These are phyloP conservation scores for Arctocebus calabarensis DNA, from an alignment of 2,797 vertebrate species.

Conservation along the genomic window DNA sequence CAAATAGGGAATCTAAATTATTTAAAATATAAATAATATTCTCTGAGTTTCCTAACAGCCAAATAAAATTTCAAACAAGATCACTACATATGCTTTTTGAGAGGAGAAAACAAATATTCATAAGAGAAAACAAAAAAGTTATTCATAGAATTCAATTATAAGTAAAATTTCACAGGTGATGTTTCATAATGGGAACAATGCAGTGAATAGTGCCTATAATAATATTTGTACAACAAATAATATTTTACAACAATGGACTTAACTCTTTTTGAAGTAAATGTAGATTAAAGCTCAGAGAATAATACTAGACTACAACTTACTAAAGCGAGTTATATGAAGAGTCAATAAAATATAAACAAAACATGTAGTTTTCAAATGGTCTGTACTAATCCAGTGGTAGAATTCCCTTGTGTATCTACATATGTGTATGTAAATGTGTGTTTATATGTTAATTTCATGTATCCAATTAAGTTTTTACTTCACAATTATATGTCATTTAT, in stretches of 20 bases:
- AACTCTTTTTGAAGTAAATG: not conserved
- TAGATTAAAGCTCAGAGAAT: not conserved
- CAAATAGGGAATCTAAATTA: not conserved
- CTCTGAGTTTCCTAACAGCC: not conserved
- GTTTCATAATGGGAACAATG: not conserved
- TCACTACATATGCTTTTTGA: not conserved
- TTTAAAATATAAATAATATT: slow-evolving; percentile 31
- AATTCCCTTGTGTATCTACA: not conserved
- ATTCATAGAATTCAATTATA: not conserved
- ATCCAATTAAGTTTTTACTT: not conserved
- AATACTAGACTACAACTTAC: not conserved
- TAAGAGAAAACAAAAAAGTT: not conserved
- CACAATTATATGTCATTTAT: not conserved
- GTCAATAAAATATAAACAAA: not conserved
- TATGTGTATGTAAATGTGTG: not conserved
- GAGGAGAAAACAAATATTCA: not conserved
- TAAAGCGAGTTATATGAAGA: not conserved
- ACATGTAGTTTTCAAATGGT: not conserved
- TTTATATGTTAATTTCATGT: not conserved
- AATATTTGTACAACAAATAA: not conserved
- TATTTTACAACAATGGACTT: not conserved
- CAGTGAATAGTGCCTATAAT: not conserved
- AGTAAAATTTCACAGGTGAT: not conserved
- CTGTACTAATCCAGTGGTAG: not conserved
- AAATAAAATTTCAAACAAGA: slow-evolving; percentile 15